Evolutionary conservation across 2,113 vertebrate species (phyloP).

Genomic region (Oryzias melastigma): DNA sequence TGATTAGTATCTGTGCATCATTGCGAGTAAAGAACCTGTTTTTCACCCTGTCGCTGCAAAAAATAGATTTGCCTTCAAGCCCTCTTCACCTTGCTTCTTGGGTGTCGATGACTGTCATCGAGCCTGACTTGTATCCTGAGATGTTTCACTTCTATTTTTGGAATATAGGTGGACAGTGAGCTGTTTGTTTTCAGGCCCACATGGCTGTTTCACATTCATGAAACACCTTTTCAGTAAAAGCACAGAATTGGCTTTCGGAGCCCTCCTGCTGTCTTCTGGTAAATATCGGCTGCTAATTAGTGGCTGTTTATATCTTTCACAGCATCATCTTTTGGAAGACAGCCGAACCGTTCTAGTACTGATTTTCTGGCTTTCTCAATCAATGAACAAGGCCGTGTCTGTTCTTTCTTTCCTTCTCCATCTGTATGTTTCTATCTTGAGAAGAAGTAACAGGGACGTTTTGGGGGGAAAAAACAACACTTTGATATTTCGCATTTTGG

Average conservation of each 20-base stretch:
- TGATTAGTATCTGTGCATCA: not conserved
- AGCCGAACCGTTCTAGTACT: conserved; percentile 20
- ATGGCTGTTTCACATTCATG: conserved; percentile 61
- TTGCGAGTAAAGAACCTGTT: conserved; percentile 10
- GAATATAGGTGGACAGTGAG: conserved; percentile 58
- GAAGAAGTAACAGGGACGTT: not conserved
- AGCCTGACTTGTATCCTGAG: conserved; percentile 24
- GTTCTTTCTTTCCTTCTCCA: conserved; percentile 13
- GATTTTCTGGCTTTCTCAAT: conserved; percentile 31
- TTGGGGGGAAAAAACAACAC: not conserved
- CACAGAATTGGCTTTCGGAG: conserved; percentile 53
- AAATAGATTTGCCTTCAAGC: conserved; percentile 14
- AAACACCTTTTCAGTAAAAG: conserved; percentile 62
- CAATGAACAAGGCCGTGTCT: conserved; percentile 12
- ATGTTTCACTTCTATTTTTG: conserved; percentile 54
- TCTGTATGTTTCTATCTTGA: conserved; percentile 14
- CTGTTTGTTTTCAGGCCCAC: conserved; percentile 69
- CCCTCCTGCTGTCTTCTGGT: conserved; percentile 57
- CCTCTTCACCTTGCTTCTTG: conserved; percentile 46
- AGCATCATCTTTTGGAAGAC: conserved; percentile 40
- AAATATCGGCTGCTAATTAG: conserved; percentile 73
- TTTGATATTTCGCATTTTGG: not conserved
- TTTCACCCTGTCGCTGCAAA: conserved; percentile 8
- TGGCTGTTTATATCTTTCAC: conserved; percentile 51
- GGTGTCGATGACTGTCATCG: conserved; percentile 58